Conservation (phyloP, 1,140 invertebrate species). For the Drosophila triauraria region DNA sequence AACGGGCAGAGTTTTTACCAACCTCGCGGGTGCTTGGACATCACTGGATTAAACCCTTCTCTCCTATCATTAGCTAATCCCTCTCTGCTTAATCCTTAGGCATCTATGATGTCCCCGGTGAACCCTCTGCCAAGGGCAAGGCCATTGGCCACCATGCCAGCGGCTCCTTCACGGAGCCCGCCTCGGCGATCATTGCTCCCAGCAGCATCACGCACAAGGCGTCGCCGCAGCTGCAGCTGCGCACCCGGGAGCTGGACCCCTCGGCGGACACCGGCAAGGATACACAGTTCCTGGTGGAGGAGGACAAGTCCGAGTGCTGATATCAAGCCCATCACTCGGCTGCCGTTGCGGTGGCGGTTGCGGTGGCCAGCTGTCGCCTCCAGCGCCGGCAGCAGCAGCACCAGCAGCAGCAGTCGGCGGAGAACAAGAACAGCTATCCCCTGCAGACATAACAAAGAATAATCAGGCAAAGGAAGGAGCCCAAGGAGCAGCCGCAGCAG, state of each 20-base stretch:
- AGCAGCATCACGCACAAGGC: constrained; percentile 92
- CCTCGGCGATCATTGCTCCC: constrained; percentile 91
- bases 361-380: constrained; percentile 46
- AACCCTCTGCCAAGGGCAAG: constrained; percentile 88
- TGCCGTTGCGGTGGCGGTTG: constrained; percentile 34
- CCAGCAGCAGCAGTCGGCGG: constrained; percentile 18
- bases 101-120: constrained; percentile 92
- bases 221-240: constrained; percentile 90
- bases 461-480: constrained; percentile 27
- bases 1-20: too few relatives aligned
- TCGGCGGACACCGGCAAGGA: constrained; percentile 95
- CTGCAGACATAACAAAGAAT: constrained; percentile 73
- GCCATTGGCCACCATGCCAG: constrained; percentile 63
- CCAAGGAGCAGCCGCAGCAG: constrained; percentile 15
- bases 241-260: constrained; percentile 93
- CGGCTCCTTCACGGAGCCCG: constrained; percentile 86
- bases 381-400: constrained; percentile 32
- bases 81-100: constrained; percentile 80
- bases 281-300: constrained; percentile 94
- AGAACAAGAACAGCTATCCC: constrained; percentile 63
- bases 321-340: constrained; percentile 74
- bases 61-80: too few relatives aligned
- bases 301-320: constrained; percentile 88
- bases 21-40: too few relatives aligned
- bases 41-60: constrained; percentile 35